These are phyloP conservation scores for Pachydiplax longipennis DNA, from an alignment of 2,888 invertebrate genomes.

Conservation along the genomic window DNA sequence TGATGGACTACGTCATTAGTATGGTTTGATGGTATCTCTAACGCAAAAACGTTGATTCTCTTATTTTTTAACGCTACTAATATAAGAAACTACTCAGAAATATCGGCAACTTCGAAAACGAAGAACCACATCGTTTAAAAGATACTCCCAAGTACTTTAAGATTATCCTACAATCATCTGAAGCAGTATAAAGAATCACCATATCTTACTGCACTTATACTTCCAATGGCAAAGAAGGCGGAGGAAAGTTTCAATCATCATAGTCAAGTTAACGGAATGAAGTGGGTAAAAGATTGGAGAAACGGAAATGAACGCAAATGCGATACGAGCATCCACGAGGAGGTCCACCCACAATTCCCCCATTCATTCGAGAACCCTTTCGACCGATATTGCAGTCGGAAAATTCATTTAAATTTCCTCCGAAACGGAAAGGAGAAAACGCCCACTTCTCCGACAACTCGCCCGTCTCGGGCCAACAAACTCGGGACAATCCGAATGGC, in stretches of 20 bases:
- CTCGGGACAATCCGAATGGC: not conserved
- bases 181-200: no score
- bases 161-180: no score
- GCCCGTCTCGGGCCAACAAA: not conserved
- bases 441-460: not conserved
- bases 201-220: no score
- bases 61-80: no score
- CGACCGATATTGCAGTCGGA: not conserved
- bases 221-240: not conserved
- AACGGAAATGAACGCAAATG: not conserved
- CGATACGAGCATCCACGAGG: not conserved
- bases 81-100: no score
- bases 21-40: no score
- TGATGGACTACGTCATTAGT: no score
- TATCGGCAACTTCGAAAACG: no score
- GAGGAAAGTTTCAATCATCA: no score
- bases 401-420: not conserved
- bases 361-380: not conserved
- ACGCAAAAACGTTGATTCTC: no score
- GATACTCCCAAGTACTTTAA: no score
- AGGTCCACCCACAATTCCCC: not conserved
- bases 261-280: not conserved
- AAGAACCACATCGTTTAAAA: no score
- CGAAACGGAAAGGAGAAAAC: not conserved
- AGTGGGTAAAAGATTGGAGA: not conserved